These are phyloP conservation scores for Euplexia lucipara DNA, from an alignment of 2,888 invertebrate species.

Conservation along the genomic window DNA sequence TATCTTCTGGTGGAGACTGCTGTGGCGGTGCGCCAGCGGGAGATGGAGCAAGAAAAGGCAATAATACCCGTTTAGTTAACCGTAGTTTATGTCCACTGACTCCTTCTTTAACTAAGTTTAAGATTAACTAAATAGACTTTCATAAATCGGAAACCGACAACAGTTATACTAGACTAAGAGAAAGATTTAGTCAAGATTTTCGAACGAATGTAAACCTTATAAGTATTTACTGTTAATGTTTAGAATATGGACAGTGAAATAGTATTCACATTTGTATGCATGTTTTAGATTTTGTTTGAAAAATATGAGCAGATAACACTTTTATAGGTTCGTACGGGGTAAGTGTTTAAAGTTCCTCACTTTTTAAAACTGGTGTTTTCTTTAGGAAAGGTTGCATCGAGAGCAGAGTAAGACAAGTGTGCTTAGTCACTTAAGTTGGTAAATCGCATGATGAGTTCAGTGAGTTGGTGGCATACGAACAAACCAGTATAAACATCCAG, in stretches of 20 bases:
- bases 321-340: not conserved
- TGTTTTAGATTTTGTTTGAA: slow-evolving; percentile 14
- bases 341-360: not conserved
- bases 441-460: too few relatives aligned
- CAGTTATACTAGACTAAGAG: not conserved
- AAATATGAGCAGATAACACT: slow-evolving; percentile 9
- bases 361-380: too few relatives aligned
- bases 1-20: slow-evolving; percentile 85
- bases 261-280: too few relatives aligned
- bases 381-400: too few relatives aligned
- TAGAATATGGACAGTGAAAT: too few relatives aligned
- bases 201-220: too few relatives aligned
- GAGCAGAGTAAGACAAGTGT: too few relatives aligned
- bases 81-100: slow-evolving; percentile 12
- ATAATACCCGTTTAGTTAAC: slow-evolving; percentile 58
- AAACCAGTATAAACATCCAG: not conserved
- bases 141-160: slow-evolving; percentile 13
- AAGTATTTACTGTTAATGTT: too few relatives aligned
- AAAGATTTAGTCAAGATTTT: too few relatives aligned
- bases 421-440: too few relatives aligned
- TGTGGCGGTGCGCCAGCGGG: slow-evolving; percentile 83
- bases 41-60: slow-evolving; percentile 78
- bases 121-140: slow-evolving; percentile 44
- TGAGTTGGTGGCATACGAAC: too few relatives aligned
- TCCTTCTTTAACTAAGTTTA: slow-evolving; percentile 41